Evolutionary conservation across 2,113 vertebrate genomes (phyloP).

Genomic region (Barbus barbus): DNA sequence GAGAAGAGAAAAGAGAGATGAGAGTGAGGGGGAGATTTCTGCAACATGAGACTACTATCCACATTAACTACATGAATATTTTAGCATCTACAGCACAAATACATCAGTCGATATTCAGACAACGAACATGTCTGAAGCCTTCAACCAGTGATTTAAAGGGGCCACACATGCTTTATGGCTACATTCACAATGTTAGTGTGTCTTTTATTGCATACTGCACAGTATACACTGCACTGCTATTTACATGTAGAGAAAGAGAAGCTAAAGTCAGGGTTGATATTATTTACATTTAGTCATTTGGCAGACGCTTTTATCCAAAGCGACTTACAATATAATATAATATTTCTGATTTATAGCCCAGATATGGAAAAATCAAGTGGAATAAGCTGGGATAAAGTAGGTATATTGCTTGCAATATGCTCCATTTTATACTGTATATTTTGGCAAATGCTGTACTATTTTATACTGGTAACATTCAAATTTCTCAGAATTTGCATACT

Average conservation of each 20-base stretch:
- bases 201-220: background rate
- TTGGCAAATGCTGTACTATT: background rate
- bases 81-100: slow-evolving; percentile 44
- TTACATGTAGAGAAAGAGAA: background rate
- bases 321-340: too few species aligned
- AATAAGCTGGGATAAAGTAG: background rate
- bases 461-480: too few species aligned
- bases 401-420: background rate
- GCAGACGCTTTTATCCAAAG: too few species aligned
- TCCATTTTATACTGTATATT: background rate
- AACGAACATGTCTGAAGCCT: background rate
- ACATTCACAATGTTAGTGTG: background rate
- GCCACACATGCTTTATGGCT: background rate
- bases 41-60: slow-evolving; percentile 40
- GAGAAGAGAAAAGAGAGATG: background rate
- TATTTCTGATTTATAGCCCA: background rate
- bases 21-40: background rate
- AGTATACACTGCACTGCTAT: background rate
- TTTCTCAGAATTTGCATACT: too few species aligned
- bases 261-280: background rate
- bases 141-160: slow-evolving; percentile 3
- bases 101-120: slow-evolving; percentile 42
- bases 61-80: slow-evolving; percentile 54
- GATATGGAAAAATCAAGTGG: background rate
- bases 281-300: too few species aligned